These are phyloP conservation scores for Drosophila infuscata DNA, from an alignment of 2,888 invertebrate species.

Conservation along the genomic window DNA sequence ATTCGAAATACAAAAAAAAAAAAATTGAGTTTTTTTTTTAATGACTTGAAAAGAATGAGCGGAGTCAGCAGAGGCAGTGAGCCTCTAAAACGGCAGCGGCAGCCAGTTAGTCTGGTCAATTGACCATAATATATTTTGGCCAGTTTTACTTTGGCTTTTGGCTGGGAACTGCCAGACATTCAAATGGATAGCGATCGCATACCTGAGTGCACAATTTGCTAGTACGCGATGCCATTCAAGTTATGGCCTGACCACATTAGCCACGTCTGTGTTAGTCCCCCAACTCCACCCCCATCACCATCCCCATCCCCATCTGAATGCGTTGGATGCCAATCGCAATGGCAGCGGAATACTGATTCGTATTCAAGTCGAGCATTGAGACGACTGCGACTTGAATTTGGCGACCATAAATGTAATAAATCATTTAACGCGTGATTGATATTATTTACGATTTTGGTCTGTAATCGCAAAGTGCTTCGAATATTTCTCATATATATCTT, in stretches of 20 bases:
- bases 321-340: conserved; percentile 10
- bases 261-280: conserved; percentile 24
- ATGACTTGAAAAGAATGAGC: conserved; percentile 67
- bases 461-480: conserved; percentile 38
- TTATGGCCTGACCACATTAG: conserved; percentile 69
- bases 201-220: conserved; percentile 18
- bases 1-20: conserved; percentile 10
- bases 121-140: conserved; percentile 59
- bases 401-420: conserved; percentile 76
- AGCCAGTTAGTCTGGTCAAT: conserved; percentile 40
- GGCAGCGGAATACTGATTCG: conserved; percentile 52
- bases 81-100: conserved; percentile 13
- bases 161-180: conserved; percentile 52
- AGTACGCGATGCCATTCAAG: conserved; percentile 61
- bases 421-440: conserved; percentile 80
- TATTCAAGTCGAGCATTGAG: conserved; percentile 66
- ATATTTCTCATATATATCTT: conserved; percentile 42
- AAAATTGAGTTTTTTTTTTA: conserved; percentile 31
- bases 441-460: conserved; percentile 58
- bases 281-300: not conserved
- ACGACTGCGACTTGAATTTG: conserved; percentile 59
- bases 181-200: conserved; percentile 50
- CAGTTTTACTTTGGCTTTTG: conserved; percentile 25
- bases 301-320: not conserved
- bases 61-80: conserved; percentile 56